Conservation (phyloP, 2,888 invertebrate species). For the Bellardia bayeri region DNA sequence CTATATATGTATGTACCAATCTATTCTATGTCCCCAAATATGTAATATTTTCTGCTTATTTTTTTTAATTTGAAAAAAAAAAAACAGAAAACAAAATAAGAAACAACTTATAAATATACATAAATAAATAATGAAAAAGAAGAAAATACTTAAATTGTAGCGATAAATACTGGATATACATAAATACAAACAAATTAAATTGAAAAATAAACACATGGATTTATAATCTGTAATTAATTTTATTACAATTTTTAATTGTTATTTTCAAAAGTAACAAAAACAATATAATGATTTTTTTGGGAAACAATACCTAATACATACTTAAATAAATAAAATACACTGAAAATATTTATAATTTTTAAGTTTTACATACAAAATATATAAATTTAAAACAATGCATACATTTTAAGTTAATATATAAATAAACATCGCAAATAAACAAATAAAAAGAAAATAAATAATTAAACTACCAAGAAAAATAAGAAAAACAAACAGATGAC, state of each 20-base stretch:
- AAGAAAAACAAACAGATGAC: not conserved
- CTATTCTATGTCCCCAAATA: slow-evolving; percentile 44
- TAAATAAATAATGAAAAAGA: slow-evolving; percentile 52
- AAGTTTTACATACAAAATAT: slow-evolving; percentile 63
- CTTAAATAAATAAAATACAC: slow-evolving; percentile 55
- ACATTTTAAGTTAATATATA: slow-evolving; percentile 66
- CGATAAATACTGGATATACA: slow-evolving; percentile 58
- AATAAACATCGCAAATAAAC: slow-evolving; percentile 54
- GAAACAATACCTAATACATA: slow-evolving; percentile 71
- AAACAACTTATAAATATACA: slow-evolving; percentile 64
- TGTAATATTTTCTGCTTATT: slow-evolving; percentile 58
- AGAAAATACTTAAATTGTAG: slow-evolving; percentile 73
- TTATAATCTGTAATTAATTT: slow-evolving; percentile 61
- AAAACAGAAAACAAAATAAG: slow-evolving; percentile 23
- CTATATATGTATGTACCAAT: not conserved
- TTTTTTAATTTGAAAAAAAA: slow-evolving; percentile 51
- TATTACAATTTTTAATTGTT: slow-evolving; percentile 32
- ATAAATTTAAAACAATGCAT: slow-evolving; percentile 52
- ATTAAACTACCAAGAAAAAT: slow-evolving; percentile 34
- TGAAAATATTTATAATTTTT: slow-evolving; percentile 62
- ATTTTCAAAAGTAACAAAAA: slow-evolving; percentile 63
- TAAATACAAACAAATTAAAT: slow-evolving; percentile 57
- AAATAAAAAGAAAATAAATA: slow-evolving; percentile 36
- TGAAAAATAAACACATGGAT: slow-evolving; percentile 43
- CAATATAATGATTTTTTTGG: slow-evolving; percentile 16